Evolutionary conservation across 1,140 invertebrate genomes (phyloP).

Genomic region (Bathynomus jamesi): DNA sequence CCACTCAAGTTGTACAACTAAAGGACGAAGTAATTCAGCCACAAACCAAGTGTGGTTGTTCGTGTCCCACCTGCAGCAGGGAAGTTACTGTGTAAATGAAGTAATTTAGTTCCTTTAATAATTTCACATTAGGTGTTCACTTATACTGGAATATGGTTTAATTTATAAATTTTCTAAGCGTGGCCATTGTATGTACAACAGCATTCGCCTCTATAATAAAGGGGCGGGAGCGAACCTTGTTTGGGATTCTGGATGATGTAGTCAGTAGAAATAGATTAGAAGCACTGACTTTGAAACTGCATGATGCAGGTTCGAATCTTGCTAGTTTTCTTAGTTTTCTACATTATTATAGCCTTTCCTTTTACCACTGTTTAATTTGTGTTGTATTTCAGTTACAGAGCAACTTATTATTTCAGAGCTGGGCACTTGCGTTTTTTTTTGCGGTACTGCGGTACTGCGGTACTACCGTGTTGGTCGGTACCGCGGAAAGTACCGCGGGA

Average conservation of each 20-base stretch:
- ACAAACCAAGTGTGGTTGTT: constrained; percentile 49
- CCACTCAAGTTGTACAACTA: constrained; percentile 52
- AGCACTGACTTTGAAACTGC: too few species aligned
- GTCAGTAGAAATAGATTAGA: too few species aligned
- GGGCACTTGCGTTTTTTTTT: too few species aligned
- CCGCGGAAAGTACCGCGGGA: too few species aligned
- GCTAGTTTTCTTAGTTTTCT: too few species aligned
- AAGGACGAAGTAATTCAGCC: constrained; percentile 47
- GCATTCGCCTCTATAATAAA: not conserved
- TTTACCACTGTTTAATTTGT: too few species aligned
- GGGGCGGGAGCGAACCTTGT: not conserved
- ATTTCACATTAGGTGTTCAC: not conserved
- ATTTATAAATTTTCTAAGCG: not conserved
- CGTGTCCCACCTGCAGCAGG: constrained; percentile 46
- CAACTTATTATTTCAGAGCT: too few species aligned
- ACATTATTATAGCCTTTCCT: too few species aligned
- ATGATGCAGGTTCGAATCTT: too few species aligned
- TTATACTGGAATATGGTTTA: not conserved
- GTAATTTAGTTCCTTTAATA: not conserved
- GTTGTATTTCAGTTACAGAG: too few species aligned
- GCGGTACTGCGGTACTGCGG: too few species aligned
- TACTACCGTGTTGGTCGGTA: too few species aligned
- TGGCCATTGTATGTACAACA: not conserved
- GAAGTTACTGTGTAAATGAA: not conserved
- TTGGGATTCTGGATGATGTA: not conserved